phyloP scores from a whole-genome alignment of 2,113 vertebrate genomes.

The Protobothrops flavoviridis region DNA sequence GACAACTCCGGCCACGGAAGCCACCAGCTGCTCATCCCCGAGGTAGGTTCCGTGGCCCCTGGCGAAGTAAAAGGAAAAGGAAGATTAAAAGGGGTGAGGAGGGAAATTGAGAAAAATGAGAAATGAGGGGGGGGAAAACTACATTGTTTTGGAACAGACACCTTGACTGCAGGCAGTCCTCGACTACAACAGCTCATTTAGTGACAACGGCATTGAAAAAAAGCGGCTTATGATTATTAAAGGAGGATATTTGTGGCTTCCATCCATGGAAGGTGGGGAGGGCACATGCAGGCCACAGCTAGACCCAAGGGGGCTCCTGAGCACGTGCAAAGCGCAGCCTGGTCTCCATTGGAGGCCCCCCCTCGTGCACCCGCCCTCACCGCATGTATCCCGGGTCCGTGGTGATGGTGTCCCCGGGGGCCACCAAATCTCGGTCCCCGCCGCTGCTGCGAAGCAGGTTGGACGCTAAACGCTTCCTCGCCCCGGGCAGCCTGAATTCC shows the following conservation, averaged over 20 bases:
- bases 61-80: neutral
- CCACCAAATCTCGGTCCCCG: constrained; percentile 81
- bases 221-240: too few relatives aligned
- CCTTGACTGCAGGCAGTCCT: neutral
- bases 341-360: neutral
- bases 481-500: constrained; percentile 79
- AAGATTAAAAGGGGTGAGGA: neutral
- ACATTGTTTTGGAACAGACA: neutral
- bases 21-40: constrained; percentile 91
- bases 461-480: constrained; percentile 59
- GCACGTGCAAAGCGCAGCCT: neutral
- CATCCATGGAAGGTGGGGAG: neutral
- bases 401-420: constrained; percentile 93
- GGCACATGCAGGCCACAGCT: neutral
- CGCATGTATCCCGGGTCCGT: constrained; percentile 95
- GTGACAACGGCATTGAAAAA: neutral
- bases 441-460: constrained; percentile 26
- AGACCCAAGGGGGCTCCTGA: neutral
- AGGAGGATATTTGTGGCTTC: too few relatives aligned
- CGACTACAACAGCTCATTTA: too few relatives aligned
- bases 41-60: constrained; percentile 96
- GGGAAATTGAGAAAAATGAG: too few relatives aligned
- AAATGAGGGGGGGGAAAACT: too few relatives aligned
- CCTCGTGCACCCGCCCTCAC: constrained; percentile 57
- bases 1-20: constrained; percentile 92